phyloP scores from a whole-genome alignment of 1,140 invertebrate genomes.

The Drosophila miranda region DNA sequence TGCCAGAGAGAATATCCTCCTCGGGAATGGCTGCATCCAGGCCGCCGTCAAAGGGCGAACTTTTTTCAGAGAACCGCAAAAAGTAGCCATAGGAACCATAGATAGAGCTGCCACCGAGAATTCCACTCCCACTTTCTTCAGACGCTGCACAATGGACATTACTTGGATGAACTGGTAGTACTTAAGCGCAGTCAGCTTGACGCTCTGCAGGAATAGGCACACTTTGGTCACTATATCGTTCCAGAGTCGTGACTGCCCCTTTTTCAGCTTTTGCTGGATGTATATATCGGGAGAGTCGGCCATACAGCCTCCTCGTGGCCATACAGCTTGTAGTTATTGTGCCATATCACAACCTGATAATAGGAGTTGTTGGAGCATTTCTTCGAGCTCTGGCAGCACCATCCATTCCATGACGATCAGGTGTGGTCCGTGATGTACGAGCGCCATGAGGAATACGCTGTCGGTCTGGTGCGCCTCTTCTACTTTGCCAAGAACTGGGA shows the following conservation, averaged over 20 bases:
- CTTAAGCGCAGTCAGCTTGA: slow-evolving; percentile 87
- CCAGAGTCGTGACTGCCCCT: slow-evolving; percentile 94
- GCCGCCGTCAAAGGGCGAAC: slow-evolving; percentile 91
- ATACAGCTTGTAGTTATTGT: slow-evolving; percentile 85
- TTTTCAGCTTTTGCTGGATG: slow-evolving; percentile 93
- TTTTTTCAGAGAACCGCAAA: slow-evolving; percentile 85
- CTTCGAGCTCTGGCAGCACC: slow-evolving; percentile 82
- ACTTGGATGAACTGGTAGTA: slow-evolving; percentile 98
- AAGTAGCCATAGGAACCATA: slow-evolving; percentile 84
- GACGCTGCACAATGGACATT: slow-evolving; percentile 92
- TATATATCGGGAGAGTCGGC: slow-evolving; percentile 85
- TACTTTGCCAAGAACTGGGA: slow-evolving; percentile 86
- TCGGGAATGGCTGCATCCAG: slow-evolving; percentile 89
- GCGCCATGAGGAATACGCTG: slow-evolving; percentile 83
- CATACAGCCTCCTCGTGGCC: slow-evolving; percentile 72
- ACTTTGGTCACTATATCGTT: slow-evolving; percentile 97
- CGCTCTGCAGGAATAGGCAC: slow-evolving; percentile 72
- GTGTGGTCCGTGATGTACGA: slow-evolving; percentile 84
- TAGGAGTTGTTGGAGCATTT: slow-evolving; percentile 87
- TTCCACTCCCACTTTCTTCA: slow-evolving; percentile 95
- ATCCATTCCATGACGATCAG: slow-evolving; percentile 84
- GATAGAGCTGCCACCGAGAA: slow-evolving; percentile 88
- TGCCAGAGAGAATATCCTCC: slow-evolving; percentile 92
- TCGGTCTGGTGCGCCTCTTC: slow-evolving; percentile 84
- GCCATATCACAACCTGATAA: slow-evolving; percentile 91